Evolutionary conservation across 1,140 invertebrate species (phyloP).

Genomic region (Hypothenemus hampei): DNA sequence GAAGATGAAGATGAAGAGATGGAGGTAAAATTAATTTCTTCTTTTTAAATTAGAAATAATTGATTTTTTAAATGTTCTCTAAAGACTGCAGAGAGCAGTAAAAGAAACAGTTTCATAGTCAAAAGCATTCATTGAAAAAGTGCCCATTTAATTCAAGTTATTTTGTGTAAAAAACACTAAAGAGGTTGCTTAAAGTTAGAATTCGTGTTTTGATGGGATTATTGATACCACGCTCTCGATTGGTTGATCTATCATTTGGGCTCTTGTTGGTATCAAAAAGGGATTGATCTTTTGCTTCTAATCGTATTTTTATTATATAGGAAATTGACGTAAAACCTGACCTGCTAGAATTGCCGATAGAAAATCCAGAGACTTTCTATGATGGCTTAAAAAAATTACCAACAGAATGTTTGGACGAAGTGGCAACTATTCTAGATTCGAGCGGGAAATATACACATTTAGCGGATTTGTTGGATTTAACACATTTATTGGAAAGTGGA

Average conservation of each 20-base stretch:
- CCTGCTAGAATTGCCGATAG: conserved; percentile 7
- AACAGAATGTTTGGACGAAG: conserved; percentile 29
- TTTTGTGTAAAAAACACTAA: neutral
- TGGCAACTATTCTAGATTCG: conserved; percentile 33
- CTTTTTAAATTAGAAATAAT: neutral
- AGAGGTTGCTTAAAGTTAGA: neutral
- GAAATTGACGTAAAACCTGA: conserved; percentile 28
- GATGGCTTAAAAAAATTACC: conserved; percentile 24
- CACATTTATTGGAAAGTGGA: conserved; percentile 31
- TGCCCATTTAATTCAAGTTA: neutral
- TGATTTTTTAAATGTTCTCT: conserved; percentile 1
- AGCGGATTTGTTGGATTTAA: conserved; percentile 34
- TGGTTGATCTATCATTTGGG: too few relatives aligned
- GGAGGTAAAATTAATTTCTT: conserved; percentile 19
- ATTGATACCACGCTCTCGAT: too few relatives aligned
- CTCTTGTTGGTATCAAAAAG: neutral
- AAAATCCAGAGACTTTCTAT: conserved; percentile 31
- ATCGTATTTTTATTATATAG: conserved; percentile 17
- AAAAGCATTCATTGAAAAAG: neutral
- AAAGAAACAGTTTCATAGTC: neutral
- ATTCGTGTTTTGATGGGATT: neutral
- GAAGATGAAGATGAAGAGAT: conserved; percentile 36
- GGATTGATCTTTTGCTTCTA: neutral
- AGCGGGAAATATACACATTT: conserved; percentile 33
- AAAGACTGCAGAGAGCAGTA: too few relatives aligned